These are phyloP conservation scores for Sylvia borin DNA, from an alignment of 2,797 vertebrate genomes.

Conservation along the genomic window DNA sequence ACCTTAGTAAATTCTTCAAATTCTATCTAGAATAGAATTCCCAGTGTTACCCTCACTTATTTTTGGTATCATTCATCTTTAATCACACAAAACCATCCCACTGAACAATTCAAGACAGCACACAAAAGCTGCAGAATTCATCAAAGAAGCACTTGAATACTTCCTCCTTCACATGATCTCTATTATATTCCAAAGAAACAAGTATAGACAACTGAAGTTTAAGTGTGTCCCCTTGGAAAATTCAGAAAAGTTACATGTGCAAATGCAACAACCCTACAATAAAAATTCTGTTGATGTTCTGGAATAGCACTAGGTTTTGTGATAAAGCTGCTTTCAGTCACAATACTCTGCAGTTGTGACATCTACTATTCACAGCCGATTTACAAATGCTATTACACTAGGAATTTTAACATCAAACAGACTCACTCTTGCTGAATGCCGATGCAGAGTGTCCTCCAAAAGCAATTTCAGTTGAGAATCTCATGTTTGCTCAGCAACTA, in stretches of 20 bases:
- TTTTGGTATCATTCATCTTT: neutral
- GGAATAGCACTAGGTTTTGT: neutral
- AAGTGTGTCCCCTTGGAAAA: neutral
- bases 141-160: neutral
- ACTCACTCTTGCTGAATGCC: neutral
- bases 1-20: neutral
- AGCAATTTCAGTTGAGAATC: neutral
- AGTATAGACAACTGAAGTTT: neutral
- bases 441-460: neutral
- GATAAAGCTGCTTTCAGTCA: neutral
- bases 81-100: neutral
- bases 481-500: neutral
- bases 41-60: neutral
- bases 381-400: neutral
- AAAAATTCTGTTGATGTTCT: neutral
- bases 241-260: neutral
- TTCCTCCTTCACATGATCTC: neutral
- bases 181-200: neutral
- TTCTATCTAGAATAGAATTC: neutral
- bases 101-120: neutral
- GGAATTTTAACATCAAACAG: neutral
- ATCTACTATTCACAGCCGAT: neutral
- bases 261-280: neutral
- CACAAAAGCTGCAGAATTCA: neutral
- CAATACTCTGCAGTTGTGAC: neutral